Base-by-base conservation (phyloP, 1,140 invertebrate species). In the Zelostemma sp. region DNA sequence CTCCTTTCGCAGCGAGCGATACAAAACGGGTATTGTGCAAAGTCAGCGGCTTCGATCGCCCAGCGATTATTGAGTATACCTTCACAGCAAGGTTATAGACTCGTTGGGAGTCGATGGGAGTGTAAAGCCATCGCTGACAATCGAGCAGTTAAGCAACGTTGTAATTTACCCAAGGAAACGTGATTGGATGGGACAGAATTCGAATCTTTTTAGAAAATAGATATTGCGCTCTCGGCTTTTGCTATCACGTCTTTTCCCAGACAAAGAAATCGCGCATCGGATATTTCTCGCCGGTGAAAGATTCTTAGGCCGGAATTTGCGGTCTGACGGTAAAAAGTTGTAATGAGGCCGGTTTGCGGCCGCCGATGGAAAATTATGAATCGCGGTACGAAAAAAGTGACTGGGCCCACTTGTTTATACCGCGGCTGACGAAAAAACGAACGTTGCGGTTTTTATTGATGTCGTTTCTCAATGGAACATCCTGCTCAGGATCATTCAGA, bases 331-430 rank as follows among this genome's bases (percentile, higher is more conserved):
- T 58, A 81, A 81, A 81, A 83, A 81, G 54, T 1, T 25, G 63
- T 80, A 80, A 81, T 80, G 76, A 75, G 72, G 71, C 75, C 75
- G 53, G 73, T 76, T 76, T 80, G 79, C 73, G 80, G 79, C 72
- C 70, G 72, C 60, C 63, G 65, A 71, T 67, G 78, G 76, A 75
- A 78, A 81, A 83, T 83, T 79, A 81, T 79, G 77, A 78, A 82
- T 79, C 72, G 73, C 62, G 67, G 41, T 59, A 31, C 58, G 53
- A 65, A 78, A 78, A 76, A 75, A 74, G 63, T 64, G 59, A 69
- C 57, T 48, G 59, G 31, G 54, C 33, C 58, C 67, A 38, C 61
- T 68, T 68, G 61, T 68, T 68, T 68, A 61, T 74, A 38, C 49
- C 43, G 38, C 51, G 28, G n/a, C n/a, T 17, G 53, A 35, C 51